phyloP scores from a whole-genome alignment of 2,888 invertebrate genomes.

The Meloe dianella region DNA sequence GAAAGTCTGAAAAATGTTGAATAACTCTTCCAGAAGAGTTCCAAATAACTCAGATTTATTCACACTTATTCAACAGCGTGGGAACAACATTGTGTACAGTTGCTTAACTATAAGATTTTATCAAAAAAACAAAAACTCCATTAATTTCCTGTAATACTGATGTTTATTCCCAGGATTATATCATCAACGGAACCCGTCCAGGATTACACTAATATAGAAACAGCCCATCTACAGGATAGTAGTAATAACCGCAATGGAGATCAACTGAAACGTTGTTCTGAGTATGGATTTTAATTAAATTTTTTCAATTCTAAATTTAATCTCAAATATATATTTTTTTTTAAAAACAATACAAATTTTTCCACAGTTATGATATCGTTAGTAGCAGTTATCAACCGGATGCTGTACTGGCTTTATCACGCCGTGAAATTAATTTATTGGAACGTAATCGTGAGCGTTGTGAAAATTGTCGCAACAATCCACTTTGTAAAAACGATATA shows the following conservation, averaged over 20 bases:
- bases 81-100: too few species aligned
- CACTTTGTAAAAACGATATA: not conserved
- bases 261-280: slow-evolving; percentile 9
- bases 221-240: slow-evolving; percentile 17
- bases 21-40: too few species aligned
- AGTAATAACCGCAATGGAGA: slow-evolving; percentile 19
- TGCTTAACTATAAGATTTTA: too few species aligned
- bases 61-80: too few species aligned
- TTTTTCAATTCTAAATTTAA: not conserved
- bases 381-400: slow-evolving; percentile 7
- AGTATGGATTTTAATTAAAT: not conserved
- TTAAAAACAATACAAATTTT: too few species aligned
- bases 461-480: not conserved
- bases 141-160: not conserved
- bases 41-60: too few species aligned
- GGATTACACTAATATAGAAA: slow-evolving; percentile 13
- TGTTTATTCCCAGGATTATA: not conserved
- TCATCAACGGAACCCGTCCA: slow-evolving; percentile 14
- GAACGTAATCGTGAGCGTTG: slow-evolving; percentile 1
- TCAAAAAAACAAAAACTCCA: too few species aligned
- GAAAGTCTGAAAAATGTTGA: too few species aligned
- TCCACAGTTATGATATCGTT: slow-evolving; percentile 10
- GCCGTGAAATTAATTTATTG: not conserved
- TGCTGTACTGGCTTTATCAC: not conserved
- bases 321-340: too few species aligned